Evolutionary conservation across 2,113 vertebrate species (phyloP), one percentile per base, ranked within the genome.

Genomic region (Hydrochoerus hydrochaeris): DNA sequence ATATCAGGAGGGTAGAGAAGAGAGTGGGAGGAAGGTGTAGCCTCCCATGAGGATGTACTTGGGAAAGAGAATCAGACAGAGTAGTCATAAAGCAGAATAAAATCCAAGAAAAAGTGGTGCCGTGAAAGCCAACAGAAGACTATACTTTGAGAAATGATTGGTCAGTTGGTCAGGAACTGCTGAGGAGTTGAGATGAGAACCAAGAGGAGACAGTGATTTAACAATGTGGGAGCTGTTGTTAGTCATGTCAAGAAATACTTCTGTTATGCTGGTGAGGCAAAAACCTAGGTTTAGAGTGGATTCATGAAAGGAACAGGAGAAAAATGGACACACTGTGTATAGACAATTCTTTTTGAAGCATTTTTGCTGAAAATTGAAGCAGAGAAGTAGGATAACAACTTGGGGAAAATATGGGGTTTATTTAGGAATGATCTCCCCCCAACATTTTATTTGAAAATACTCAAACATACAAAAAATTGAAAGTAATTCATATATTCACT

Each of bases 361-460:
- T 95, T 95, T 62, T 82, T 94, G 52, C 44, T 96, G 90, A 83
- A 73, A 97, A 94, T 44, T 17, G 32, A 67, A 77, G 57, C 44
- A 75, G 89, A 86, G 44, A 90, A 92, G 41, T 85, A 44, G 73
- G 28, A 44, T 77, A 30, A 57, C n/a, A 92, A 32, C 65, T 88
- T 85, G 71, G 35, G 46, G 58, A 54, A 54, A 13, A 17, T 71
- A 38, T n/a, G 63, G 65, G 22, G 5, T 67, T 24, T 69, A 58
- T 44, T 44, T 63, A 86, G 22, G 8, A 24, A 86, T n/a, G 20
- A 3, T 85, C 90, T 84, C 12, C 52, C 60, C 30, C 7, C 19
- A 87, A 35, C 65, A 90, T 63, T 41, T 85, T 30, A 75, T 87
- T 85, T 88, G 82, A 44, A 92, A 75, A 81, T 90, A 57, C 73